Evolutionary conservation across 2,888 invertebrate species (phyloP).

Genomic region (Podotricha telesiphe): DNA sequence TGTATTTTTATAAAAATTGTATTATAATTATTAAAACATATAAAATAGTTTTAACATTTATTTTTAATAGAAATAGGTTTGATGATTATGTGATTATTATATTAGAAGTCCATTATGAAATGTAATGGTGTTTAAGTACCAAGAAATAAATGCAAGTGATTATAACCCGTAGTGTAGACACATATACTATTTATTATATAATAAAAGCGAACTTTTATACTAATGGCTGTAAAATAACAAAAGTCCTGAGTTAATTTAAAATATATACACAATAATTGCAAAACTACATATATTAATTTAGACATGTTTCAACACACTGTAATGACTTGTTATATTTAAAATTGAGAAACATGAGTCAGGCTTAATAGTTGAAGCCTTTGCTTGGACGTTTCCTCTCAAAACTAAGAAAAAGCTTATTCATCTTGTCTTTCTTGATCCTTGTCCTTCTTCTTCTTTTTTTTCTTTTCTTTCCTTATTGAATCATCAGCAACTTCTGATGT

Average conservation of each 20-base stretch:
- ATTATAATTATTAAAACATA: too few relatives aligned
- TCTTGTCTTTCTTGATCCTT: conserved; percentile 83
- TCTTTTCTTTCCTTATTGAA: conserved; percentile 86
- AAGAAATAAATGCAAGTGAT: conserved; percentile 34
- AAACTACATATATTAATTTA: not conserved
- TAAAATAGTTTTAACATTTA: too few relatives aligned
- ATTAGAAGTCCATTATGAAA: not conserved
- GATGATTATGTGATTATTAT: too few relatives aligned
- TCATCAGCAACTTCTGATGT: conserved; percentile 67
- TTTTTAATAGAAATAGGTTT: too few relatives aligned
- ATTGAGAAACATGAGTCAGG: not conserved
- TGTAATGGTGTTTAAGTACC: not conserved
- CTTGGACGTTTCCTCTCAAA: conserved; percentile 16
- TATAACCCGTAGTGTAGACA: conserved; percentile 35
- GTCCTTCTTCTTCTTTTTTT: conserved; percentile 91
- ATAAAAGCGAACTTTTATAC: conserved; percentile 31
- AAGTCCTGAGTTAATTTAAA: not conserved
- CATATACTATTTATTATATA: conserved; percentile 25
- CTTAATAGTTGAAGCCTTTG: not conserved
- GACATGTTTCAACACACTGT: too few relatives aligned
- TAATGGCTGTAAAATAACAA: not conserved
- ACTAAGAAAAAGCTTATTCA: conserved; percentile 33
- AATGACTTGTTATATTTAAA: not conserved
- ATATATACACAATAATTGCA: conserved; percentile 2
- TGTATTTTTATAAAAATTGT: too few relatives aligned